Evolutionary conservation across 2,113 vertebrate species (phyloP), one percentile per base, ranked within the genome.

Genomic region (Pachypanchax playfairii): DNA sequence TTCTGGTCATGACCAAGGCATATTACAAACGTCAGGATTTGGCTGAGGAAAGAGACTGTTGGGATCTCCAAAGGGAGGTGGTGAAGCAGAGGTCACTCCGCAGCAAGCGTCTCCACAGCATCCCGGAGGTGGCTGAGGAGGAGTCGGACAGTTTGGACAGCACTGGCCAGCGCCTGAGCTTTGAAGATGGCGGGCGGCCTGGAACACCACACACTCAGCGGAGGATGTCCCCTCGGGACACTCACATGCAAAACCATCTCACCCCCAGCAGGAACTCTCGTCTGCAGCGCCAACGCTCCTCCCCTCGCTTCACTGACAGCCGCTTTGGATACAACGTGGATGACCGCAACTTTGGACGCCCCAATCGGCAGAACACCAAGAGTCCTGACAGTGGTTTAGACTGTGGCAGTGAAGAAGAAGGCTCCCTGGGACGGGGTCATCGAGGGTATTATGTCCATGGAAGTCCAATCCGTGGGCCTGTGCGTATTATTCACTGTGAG

Each of bases 301-400:
- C 85, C 26, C 91, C 90, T 3, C 90, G 91, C 62, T 91, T 85
- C 75, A n/a, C 22, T 14, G 89, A 93, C 77, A 89, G 92, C 55
- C 77, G 84, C 58, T 82, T 78, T 55, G 75, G 72, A 64, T 61
- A 80, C 33, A 39, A 24, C 2, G 41, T 60, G 0, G 94, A 94
- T 1, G 92, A 95, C 29, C 80, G 87, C 41, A 73, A 73, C 36
- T 56, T 80, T 68, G 90, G 81, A 17, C 83, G 85, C 47, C 65
- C 57, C 47, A 83, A 92, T 73, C 89, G 92, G 6, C 89, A 88
- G 39, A 89, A 85, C 81, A 92, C 93, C 3, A 92, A 96, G 59
- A 98, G 97, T 85, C 95, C 96, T 0, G 97, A 98, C 92, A 98
- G 96, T 2, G 96, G 96, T n/a, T 87, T 98, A 63, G 97, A 97